These are phyloP conservation scores for Troides helena DNA, from an alignment of 2,888 invertebrate genomes.

Conservation along the genomic window DNA sequence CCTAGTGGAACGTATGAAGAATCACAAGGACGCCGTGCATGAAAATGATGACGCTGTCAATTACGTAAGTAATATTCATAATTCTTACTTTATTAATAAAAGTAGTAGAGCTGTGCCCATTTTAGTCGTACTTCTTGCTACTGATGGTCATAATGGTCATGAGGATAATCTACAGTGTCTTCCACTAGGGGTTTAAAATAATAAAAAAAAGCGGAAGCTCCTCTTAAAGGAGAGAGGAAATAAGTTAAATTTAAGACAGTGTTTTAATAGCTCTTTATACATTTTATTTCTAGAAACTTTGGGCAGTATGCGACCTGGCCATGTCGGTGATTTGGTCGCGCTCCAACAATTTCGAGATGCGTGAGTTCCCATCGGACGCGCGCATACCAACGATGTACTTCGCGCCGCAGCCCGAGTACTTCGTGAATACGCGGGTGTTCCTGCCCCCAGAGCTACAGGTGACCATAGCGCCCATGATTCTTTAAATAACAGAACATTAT, in stretches of 20 bases:
- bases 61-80: conserved; percentile 81
- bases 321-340: conserved; percentile 94
- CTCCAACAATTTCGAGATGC: conserved; percentile 92
- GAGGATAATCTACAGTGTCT: no score
- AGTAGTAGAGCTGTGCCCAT: no score
- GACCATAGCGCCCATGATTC: background rate
- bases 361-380: conserved; percentile 92
- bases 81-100: no score
- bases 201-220: no score
- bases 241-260: no score
- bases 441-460: conserved; percentile 90
- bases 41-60: conserved; percentile 91
- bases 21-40: conserved; percentile 92
- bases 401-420: conserved; percentile 85
- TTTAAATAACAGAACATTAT: no score
- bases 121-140: no score
- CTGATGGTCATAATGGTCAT: no score
- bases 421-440: conserved; percentile 88
- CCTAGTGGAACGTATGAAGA: conserved; percentile 96
- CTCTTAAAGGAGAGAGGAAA: no score
- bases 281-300: conserved; percentile 88
- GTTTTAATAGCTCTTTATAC: no score
- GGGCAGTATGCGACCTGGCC: conserved; percentile 97
- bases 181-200: no score
- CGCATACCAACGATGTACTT: conserved; percentile 95